phyloP scores from a whole-genome alignment of 2,113 vertebrate genomes.

The Boulengeromyrus knoepffleri region DNA sequence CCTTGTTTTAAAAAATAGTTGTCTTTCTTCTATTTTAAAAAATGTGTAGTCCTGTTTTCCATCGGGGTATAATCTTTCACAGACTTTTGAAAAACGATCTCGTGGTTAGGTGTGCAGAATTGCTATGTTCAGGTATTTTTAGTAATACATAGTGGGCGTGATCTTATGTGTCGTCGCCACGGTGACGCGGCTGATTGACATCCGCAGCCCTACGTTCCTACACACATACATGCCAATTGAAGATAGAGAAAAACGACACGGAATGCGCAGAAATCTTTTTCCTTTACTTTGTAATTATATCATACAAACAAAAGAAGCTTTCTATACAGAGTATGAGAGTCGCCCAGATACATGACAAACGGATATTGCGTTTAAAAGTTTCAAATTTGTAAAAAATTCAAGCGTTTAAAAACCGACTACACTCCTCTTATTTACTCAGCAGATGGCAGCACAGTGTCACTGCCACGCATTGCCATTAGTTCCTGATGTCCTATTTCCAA shows the following conservation, averaged over 20 bases:
- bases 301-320: not conserved
- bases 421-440: not conserved
- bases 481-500: not conserved
- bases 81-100: not conserved
- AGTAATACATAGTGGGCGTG: not conserved
- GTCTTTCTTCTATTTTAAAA: not conserved
- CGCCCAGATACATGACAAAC: not conserved
- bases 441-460: not conserved
- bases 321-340: not conserved
- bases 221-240: not conserved
- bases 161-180: not conserved
- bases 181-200: not conserved
- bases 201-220: not conserved
- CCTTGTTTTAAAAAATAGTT: not conserved
- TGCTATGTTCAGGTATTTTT: not conserved
- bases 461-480: not conserved
- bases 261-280: not conserved
- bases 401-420: not conserved
- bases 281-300: not conserved
- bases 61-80: not conserved
- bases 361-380: not conserved
- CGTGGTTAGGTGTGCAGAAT: not conserved
- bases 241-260: not conserved
- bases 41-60: not conserved
- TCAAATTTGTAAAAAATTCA: not conserved